Base-by-base conservation (phyloP, 2,797 vertebrate species). In the Peromyscus attwateri region DNA sequence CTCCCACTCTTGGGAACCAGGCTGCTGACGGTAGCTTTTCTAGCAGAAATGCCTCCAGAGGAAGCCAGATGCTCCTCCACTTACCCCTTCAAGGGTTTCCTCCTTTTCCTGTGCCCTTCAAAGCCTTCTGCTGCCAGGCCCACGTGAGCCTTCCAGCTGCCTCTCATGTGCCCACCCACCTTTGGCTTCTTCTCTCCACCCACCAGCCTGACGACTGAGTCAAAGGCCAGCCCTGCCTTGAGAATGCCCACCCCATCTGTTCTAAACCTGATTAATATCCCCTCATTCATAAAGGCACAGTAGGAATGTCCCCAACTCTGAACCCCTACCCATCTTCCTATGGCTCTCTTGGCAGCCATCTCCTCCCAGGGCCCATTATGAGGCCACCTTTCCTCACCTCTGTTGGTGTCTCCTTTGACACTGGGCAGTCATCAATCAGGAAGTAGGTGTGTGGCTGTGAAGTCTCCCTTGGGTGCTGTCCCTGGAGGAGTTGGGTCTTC, bases 81-180 rank as follows among this genome's bases (percentile, higher is more conserved):
- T 49, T 52, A 5, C 13, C 7, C 10, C 27, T 80, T 43, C 17
- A 1, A 25, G 27, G 43, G n/a, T 6, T 79, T 27, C 5, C 40
- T 2, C 6, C 40, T 37, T 66, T 16, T n/a, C 9, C 66, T 66
- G 11, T 43, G 49, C 29, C 34, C 71, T 66, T 81, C 0, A 10
- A 71, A 55, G 55, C 27, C 25, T 60, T 52, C 34, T 77, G 37
- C 52, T 52, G 17, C 16, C 73, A 27, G 64, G 3, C 5, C 10
- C 0, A 4, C 16, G 73, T 16, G 75, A 68, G 29, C 46, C 55
- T 76, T 68, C 6, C 4, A 49, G 55, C 37, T 37, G 34, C 27
- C 66, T 27, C 88, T 73, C 46, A 3, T 0, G 0, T 19, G 12
- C 46, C 46, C 34, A 49, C 17, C 1, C 1, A 3, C 34, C 29